Base-by-base conservation (phyloP, 2,888 invertebrate genomes). In the Nomada lathburiana region DNA sequence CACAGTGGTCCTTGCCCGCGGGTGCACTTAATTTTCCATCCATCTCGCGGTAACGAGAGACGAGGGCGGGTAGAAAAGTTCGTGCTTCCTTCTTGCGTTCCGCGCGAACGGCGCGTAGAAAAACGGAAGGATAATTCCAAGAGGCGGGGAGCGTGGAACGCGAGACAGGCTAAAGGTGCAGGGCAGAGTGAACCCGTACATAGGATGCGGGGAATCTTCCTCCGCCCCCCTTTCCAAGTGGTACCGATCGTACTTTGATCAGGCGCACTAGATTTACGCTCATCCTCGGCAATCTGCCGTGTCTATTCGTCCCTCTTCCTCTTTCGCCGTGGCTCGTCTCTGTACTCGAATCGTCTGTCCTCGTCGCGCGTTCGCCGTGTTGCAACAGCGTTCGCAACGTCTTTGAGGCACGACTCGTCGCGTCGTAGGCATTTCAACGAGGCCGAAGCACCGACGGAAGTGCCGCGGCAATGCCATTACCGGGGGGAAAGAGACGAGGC, bases 161-260 rank as follows among this genome's bases (percentile, higher is more conserved):
- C 47, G 13, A 52, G 52, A 2, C 23, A 26, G 2, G 42, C n/a
- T 9, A 20, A 53, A 60, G 50, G 69, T 7, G 29, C 3, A 23
- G 64, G 47, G 59, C 53, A 47, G 20, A 57, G 74, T 55, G 70
- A 73, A 78, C 65, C 62, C 73, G 57, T 79, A 47, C 47, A 67
- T 71, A 68, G 78, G 73, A 78, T 71, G 80, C 62, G 65, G 71
- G 65, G 82, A 77, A 86, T 86, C 86, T 84, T 85, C 72, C 76
- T 74, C 76, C 50, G 0, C 72, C 76, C 74, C 50, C 64, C 81
- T 70, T 75, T 87, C 86, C 81, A 83, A 85, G 88, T 86, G 86
- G 88, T 79, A 86, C 83, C 86, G 86, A 89, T 90, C 89, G 88
- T 85, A 88, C 91, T 91, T 91, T 91, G 91, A 91, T 91, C 91